Evolutionary conservation across 2,888 invertebrate species (phyloP).

Genomic region (Tetragnatha montana): DNA sequence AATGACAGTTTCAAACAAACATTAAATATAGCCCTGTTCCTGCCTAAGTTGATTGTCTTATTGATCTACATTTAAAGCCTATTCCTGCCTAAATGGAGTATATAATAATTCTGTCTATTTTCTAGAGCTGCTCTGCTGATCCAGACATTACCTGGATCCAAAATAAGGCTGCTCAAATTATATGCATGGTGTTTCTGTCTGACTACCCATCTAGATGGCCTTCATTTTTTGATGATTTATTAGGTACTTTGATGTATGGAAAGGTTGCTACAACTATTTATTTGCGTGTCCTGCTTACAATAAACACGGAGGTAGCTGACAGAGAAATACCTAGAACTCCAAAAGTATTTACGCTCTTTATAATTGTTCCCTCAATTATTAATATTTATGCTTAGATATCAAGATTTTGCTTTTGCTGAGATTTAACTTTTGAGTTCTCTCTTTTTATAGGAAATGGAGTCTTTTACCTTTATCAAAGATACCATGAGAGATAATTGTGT

Average conservation of each 20-base stretch:
- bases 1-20: no score
- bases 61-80: no score
- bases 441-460: constrained; percentile 76
- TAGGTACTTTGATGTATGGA: constrained; percentile 73
- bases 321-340: constrained; percentile 77
- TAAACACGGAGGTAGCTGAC: constrained; percentile 79
- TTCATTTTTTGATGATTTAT: constrained; percentile 78
- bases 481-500: constrained; percentile 79
- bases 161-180: constrained; percentile 80
- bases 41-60: no score
- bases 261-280: constrained; percentile 78
- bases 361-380: not conserved
- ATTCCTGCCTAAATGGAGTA: no score
- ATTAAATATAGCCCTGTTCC: no score
- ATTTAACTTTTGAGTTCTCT: constrained; percentile 5
- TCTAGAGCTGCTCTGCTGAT: constrained; percentile 29
- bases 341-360: constrained; percentile 73
- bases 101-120: not conserved
- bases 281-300: constrained; percentile 78
- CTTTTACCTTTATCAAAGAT: constrained; percentile 79
- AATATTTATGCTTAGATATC: not conserved
- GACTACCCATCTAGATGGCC: constrained; percentile 80
- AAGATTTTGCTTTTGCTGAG: not conserved
- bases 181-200: constrained; percentile 78
- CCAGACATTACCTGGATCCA: constrained; percentile 77